Evolutionary conservation across 2,888 invertebrate species (phyloP).

Genomic region (Xestia ashworthii): DNA sequence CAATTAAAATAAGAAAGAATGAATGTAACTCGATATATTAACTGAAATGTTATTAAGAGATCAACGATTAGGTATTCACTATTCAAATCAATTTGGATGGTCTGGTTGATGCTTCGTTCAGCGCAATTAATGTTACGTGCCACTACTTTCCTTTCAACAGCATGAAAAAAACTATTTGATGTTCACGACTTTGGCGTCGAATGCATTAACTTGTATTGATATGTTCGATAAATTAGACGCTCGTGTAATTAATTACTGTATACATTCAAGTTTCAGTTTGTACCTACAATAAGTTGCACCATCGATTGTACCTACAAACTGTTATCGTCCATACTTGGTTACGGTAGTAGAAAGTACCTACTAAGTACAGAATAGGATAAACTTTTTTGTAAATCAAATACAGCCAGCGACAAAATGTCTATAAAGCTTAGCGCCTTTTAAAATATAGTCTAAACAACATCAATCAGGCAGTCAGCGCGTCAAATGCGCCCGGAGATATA

Average conservation of each 20-base stretch:
- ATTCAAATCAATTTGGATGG: conserved; percentile 86
- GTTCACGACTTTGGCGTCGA: conserved; percentile 83
- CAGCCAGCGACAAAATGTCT: conserved; percentile 64
- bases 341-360: background rate
- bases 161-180: conserved; percentile 77
- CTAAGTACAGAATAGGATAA: background rate
- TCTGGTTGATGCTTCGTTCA: conserved; percentile 78
- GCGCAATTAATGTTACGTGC: conserved; percentile 85
- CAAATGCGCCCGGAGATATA: conserved; percentile 86
- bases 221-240: conserved; percentile 82
- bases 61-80: conserved; percentile 82
- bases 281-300: conserved; percentile 52
- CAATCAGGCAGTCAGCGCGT: conserved; percentile 84
- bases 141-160: conserved; percentile 79
- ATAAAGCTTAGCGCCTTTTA: conserved; percentile 76
- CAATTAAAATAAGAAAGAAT: conserved; percentile 79
- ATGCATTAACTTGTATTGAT: conserved; percentile 83
- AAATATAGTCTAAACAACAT: conserved; percentile 76
- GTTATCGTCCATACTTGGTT: background rate
- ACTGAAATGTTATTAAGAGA: conserved; percentile 81
- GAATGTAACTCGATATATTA: conserved; percentile 82
- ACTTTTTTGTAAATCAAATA: conserved; percentile 52
- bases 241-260: conserved; percentile 79
- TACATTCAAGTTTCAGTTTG: conserved; percentile 60
- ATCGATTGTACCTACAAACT: conserved; percentile 35